These are phyloP conservation scores for Centroberyx gerrardi DNA, from an alignment of 2,797 vertebrate species.

Conservation along the genomic window DNA sequence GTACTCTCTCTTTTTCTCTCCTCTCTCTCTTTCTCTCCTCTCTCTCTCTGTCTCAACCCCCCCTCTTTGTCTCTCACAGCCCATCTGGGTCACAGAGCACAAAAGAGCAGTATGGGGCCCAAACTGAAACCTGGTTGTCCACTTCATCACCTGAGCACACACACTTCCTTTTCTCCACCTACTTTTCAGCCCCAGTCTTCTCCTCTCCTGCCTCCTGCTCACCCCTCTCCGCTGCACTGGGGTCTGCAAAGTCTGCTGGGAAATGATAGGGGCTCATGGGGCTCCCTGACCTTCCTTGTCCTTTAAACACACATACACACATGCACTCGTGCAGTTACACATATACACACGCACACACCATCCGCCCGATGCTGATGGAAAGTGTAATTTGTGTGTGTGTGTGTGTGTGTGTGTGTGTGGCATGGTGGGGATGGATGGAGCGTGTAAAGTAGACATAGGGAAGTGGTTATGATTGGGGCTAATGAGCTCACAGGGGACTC, in stretches of 20 bases:
- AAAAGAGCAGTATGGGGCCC: slow-evolving; percentile 42
- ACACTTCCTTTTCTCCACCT: slow-evolving; percentile 54
- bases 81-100: slow-evolving; percentile 76
- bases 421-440: slow-evolving; percentile 72
- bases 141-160: slow-evolving; percentile 74
- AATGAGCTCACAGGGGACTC: slow-evolving; percentile 85
- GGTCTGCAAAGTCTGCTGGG: slow-evolving; percentile 61
- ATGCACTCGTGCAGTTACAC: slow-evolving; percentile 18
- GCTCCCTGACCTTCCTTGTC: slow-evolving; percentile 71
- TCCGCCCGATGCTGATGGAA: slow-evolving; percentile 66
- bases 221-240: background rate
- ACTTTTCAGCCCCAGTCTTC: slow-evolving; percentile 45
- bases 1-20: background rate
- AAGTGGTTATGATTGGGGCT: slow-evolving; percentile 82
- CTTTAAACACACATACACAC: slow-evolving; percentile 60
- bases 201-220: slow-evolving; percentile 10
- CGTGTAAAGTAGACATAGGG: slow-evolving; percentile 66
- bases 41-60: slow-evolving; percentile 9
- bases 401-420: slow-evolving; percentile 53
- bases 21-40: slow-evolving; percentile 20
- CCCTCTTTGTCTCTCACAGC: slow-evolving; percentile 43
- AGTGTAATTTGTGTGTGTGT: slow-evolving; percentile 57
- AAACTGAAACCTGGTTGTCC: slow-evolving; percentile 61
- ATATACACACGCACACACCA: slow-evolving; percentile 30
- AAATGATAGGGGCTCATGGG: slow-evolving; percentile 52